phyloP scores from a whole-genome alignment of 2,888 invertebrate genomes.

The Cybosia mesomella region DNA sequence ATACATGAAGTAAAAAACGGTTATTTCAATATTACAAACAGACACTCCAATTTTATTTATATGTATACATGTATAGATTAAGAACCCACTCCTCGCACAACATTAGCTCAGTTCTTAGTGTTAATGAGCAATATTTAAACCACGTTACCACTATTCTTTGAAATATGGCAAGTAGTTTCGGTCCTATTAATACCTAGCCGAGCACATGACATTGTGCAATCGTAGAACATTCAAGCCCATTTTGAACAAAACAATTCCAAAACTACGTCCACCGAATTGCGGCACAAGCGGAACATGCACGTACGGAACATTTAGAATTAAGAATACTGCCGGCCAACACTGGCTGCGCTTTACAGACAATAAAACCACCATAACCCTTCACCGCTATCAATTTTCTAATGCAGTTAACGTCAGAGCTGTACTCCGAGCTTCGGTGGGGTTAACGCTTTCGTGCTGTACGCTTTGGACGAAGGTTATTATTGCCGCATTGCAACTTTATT shows the following conservation, averaged over 20 bases:
- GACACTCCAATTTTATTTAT: too few species aligned
- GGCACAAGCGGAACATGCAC: constrained; percentile 23
- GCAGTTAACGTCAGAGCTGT: constrained; percentile 70
- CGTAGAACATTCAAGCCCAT: background rate
- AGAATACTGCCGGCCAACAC: constrained; percentile 25
- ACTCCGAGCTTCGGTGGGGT: constrained; percentile 44
- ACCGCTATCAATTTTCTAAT: constrained; percentile 68
- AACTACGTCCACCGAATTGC: constrained; percentile 10
- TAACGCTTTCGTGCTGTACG: constrained; percentile 34
- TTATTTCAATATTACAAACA: too few species aligned
- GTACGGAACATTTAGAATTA: constrained; percentile 20
- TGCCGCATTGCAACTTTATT: constrained; percentile 10
- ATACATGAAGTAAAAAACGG: too few species aligned
- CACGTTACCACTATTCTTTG: background rate
- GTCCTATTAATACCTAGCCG: background rate
- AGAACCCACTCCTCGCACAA: background rate
- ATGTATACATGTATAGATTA: too few species aligned
- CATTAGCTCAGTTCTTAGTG: background rate
- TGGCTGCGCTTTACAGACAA: constrained; percentile 45
- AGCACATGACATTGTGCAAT: background rate
- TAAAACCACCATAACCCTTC: constrained; percentile 66
- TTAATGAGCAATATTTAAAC: background rate
- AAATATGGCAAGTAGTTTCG: background rate
- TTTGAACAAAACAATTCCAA: constrained; percentile 20
- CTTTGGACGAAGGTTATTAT: constrained; percentile 25